These are phyloP conservation scores for Silvanus unidentatus DNA, from an alignment of 2,888 invertebrate genomes.

Conservation along the genomic window DNA sequence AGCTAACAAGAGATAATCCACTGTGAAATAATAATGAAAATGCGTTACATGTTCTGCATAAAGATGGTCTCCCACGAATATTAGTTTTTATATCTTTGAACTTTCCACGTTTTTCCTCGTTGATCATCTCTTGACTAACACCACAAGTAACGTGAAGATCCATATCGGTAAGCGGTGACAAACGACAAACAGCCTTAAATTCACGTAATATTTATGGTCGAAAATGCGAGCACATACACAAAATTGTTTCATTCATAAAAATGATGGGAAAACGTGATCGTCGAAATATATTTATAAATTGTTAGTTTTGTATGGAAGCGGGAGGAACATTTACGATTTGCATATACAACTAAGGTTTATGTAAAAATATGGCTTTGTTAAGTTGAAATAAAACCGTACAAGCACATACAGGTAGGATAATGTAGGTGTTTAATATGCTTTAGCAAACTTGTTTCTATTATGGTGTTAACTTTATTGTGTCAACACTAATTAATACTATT, in stretches of 20 bases:
- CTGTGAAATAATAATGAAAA: slow-evolving; percentile 2
- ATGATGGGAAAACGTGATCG: slow-evolving; percentile 26
- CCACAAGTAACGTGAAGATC: slow-evolving; percentile 24
- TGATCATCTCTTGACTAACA: slow-evolving; percentile 26
- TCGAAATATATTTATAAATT: slow-evolving; percentile 3
- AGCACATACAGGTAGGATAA: neutral
- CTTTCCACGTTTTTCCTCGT: slow-evolving; percentile 29
- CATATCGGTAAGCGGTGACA: slow-evolving; percentile 19
- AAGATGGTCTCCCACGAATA: slow-evolving; percentile 30
- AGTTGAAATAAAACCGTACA: too few relatives aligned
- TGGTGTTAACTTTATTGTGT: slow-evolving; percentile 3
- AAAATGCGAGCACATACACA: neutral
- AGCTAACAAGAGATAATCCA: too few relatives aligned
- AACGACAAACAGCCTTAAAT: slow-evolving; percentile 14
- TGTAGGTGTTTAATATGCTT: slow-evolving; percentile 9
- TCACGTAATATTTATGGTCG: neutral
- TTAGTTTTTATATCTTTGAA: slow-evolving; percentile 33
- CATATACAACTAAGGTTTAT: slow-evolving; percentile 28
- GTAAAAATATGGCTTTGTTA: slow-evolving; percentile 14
- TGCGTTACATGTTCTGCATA: slow-evolving; percentile 7
- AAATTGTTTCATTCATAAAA: slow-evolving; percentile 29
- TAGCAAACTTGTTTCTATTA: neutral
- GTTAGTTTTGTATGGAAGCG: too few relatives aligned
- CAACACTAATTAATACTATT: slow-evolving; percentile 1
- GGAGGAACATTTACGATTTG: too few relatives aligned